phyloP scores from a whole-genome alignment of 2,797 vertebrate genomes.

The Mastacembelus armatus region DNA sequence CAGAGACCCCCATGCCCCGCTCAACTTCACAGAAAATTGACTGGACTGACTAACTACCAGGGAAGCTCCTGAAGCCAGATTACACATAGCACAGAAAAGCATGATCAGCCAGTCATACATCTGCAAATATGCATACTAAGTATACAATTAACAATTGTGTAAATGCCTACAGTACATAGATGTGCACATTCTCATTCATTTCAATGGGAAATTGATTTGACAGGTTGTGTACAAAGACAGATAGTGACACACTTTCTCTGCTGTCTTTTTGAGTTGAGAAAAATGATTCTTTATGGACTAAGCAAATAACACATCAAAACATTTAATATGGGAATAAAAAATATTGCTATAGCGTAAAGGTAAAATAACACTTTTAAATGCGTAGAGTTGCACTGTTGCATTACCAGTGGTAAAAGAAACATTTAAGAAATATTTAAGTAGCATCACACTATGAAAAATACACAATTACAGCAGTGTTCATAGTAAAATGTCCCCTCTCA shows the following conservation, averaged over 20 bases:
- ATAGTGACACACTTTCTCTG: not conserved
- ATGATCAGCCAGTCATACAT: slow-evolving; percentile 35
- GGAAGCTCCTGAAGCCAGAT: slow-evolving; percentile 27
- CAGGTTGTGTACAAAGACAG: slow-evolving; percentile 15
- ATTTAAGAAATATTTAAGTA: not conserved
- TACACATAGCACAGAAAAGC: slow-evolving; percentile 34
- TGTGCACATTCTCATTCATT: no score
- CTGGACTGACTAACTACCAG: slow-evolving; percentile 28
- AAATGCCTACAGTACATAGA: slow-evolving; percentile 16
- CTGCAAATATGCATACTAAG: slow-evolving; percentile 17
- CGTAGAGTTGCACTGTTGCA: no score
- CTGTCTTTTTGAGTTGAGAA: not conserved
- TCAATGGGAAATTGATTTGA: no score
- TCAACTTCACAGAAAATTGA: slow-evolving; percentile 44
- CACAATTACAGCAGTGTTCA: not conserved
- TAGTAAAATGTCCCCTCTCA: not conserved
- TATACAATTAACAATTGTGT: slow-evolving; percentile 15
- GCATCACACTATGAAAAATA: not conserved
- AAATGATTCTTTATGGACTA: not conserved
- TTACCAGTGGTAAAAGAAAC: not conserved
- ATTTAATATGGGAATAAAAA: not conserved
- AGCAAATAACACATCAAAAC: not conserved
- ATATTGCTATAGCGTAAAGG: not conserved
- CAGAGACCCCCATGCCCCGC: slow-evolving; percentile 27
- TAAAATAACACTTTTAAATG: slow-evolving; percentile 3